Evolutionary conservation across 2,113 vertebrate genomes (phyloP).

Genomic region (Serilophus lunatus): DNA sequence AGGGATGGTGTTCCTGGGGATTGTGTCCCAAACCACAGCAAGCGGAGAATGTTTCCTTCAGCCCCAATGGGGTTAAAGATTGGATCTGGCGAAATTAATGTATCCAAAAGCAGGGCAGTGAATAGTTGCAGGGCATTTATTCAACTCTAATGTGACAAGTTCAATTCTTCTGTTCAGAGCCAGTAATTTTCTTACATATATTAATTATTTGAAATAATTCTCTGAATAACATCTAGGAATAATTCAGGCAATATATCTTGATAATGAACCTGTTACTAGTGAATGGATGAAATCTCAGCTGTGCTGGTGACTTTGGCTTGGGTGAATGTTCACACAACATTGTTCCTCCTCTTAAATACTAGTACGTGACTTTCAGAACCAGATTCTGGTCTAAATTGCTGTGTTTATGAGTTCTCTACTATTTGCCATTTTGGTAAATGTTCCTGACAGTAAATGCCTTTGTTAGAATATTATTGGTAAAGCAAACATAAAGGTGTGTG

Average conservation of each 20-base stretch:
- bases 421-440: slow-evolving; percentile 12
- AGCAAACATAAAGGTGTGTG: background rate
- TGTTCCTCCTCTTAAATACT: slow-evolving; percentile 50
- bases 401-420: slow-evolving; percentile 28
- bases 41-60: background rate
- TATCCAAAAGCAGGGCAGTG: slow-evolving; percentile 5
- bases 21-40: background rate
- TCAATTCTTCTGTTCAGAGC: slow-evolving; percentile 53
- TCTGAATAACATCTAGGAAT: slow-evolving; percentile 52
- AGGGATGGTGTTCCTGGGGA: background rate
- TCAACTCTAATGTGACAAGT: slow-evolving; percentile 46
- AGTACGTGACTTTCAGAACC: slow-evolving; percentile 60
- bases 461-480: slow-evolving; percentile 31
- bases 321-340: slow-evolving; percentile 32
- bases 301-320: slow-evolving; percentile 36
- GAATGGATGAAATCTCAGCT: slow-evolving; percentile 45
- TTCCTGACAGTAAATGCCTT: slow-evolving; percentile 15
- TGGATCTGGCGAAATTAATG: slow-evolving; percentile 15
- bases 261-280: slow-evolving; percentile 14
- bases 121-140: slow-evolving; percentile 46
- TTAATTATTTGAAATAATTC: slow-evolving; percentile 64
- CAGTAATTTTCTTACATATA: slow-evolving; percentile 59
- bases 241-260: slow-evolving; percentile 60
- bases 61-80: slow-evolving; percentile 21
- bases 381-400: slow-evolving; percentile 28